Percentiles rank a stretch among this genome's conserved stretches.
These are phyloP conservation scores for Octopus bimaculoides DNA, from an alignment of 1,140 invertebrate genomes.

Conservation along the genomic window DNA sequence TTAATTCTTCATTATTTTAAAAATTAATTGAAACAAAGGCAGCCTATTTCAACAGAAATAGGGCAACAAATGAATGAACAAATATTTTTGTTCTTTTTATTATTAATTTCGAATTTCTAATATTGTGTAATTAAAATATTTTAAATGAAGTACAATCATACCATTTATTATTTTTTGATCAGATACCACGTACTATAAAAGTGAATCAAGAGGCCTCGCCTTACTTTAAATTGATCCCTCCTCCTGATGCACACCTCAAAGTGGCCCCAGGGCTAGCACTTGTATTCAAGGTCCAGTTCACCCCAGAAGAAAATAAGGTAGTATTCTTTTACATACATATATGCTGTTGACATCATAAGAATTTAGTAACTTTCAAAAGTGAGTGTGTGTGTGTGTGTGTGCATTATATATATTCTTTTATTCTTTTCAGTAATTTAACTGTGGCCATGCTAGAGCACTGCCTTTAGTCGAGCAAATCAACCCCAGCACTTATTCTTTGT, in stretches of 20 bases:
- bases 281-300: conserved; percentile 56
- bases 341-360: no score
- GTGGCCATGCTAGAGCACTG: not conserved
- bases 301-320: conserved; percentile 56
- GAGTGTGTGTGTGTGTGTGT: not conserved
- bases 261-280: conserved; percentile 57
- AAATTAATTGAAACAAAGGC: no score
- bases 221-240: conserved; percentile 57
- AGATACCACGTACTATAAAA: conserved; percentile 58
- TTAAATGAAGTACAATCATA: no score
- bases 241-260: conserved; percentile 54
- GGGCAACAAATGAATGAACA: no score
- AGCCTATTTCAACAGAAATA: no score
- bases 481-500: no score
- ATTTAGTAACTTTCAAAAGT: not conserved
- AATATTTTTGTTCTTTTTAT: not conserved
- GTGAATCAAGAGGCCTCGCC: conserved; percentile 55
- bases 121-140: no score
- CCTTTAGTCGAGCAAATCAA: not conserved
- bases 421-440: not conserved
- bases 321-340: not conserved
- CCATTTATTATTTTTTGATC: conserved; percentile 16
- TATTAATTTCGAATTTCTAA: conserved; percentile 3
- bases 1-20: no score
- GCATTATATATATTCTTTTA: not conserved